Evolutionary conservation across 2,797 vertebrate genomes (phyloP).

Genomic region (Myotis daubentonii): DNA sequence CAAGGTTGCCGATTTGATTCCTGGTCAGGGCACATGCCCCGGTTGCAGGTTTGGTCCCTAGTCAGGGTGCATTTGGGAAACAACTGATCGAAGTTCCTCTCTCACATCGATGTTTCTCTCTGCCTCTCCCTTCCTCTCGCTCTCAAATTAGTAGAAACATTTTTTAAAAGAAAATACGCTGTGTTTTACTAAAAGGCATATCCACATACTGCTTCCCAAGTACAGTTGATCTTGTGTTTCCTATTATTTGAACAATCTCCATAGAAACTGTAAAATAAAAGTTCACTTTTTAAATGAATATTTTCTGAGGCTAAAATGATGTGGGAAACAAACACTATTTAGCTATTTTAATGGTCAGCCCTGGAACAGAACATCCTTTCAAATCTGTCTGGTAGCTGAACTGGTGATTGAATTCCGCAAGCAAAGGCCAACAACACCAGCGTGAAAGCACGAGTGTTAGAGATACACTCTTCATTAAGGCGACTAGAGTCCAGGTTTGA

Average conservation of each 20-base stretch:
- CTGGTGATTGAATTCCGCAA: slow-evolving; percentile 56
- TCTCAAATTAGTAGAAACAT: neutral
- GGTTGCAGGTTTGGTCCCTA: neutral
- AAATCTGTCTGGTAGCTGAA: slow-evolving; percentile 56
- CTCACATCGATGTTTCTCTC: neutral
- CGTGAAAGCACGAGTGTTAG: neutral
- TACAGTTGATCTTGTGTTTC: slow-evolving; percentile 70
- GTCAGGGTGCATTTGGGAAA: neutral
- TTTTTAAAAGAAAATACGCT: neutral
- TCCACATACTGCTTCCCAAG: neutral
- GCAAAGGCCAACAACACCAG: slow-evolving; percentile 36
- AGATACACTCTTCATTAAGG: neutral
- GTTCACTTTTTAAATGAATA: slow-evolving; percentile 68
- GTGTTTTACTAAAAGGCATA: neutral
- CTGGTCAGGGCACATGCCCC: neutral
- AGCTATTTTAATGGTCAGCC: slow-evolving; percentile 73
- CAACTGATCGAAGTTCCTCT: neutral
- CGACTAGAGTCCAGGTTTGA: neutral
- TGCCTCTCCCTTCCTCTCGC: neutral
- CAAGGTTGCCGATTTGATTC: neutral
- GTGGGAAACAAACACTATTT: slow-evolving; percentile 50
- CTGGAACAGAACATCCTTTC: slow-evolving; percentile 62
- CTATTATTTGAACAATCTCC: slow-evolving; percentile 70
- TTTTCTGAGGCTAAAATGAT: slow-evolving; percentile 54
- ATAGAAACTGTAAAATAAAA: slow-evolving; percentile 76